Evolutionary conservation across 2,888 invertebrate genomes (phyloP), one percentile per base, ranked within the genome.

Genomic region (Trilocha varians): DNA sequence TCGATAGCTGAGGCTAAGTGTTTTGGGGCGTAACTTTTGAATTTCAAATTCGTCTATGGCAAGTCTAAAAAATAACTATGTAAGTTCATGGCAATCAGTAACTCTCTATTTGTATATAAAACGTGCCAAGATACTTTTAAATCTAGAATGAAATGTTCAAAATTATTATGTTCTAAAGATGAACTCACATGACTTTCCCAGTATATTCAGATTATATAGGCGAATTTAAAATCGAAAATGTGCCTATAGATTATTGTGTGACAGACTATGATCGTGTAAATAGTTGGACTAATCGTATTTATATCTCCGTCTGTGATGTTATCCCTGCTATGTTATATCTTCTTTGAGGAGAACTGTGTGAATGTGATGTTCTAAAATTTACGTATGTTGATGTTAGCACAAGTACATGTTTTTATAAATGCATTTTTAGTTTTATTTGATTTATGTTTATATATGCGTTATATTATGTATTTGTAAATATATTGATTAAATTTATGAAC

Each of bases 301-400:
- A 65, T 65, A 62, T 72, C 75, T 78, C 74, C 73, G 80, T 75
- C 84, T 85, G 84, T 85, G 84, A 85, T 85, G 82, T 25, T 25
- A 25, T 25, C 25, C 11, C 3, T 25, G 25, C 25, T 25, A 25
- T 25, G 25, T 25, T 25, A 25, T 25, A 25, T 83, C 79, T 84
- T 84, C 79, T 70, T 80, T 83, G 78, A 83, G 75, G 74, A 83
- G 75, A 70, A 63, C 58, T 66, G 68, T 70, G 71, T 72, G 68
- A 69, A 71, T 77, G 79, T 78, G 71, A 76, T 79, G 70, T 66
- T 71, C 56, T 65, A 66, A 69, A 66, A 59, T 59, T 70, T 76
- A 55, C 59, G 65, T 76, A 69, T 78, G 74, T 80, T 79, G 62
- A 69, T 69, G 70, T 76, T 70, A 59, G 67, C 63, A 66, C 64